Evolutionary conservation across 1,140 invertebrate genomes (phyloP), one percentile per base, ranked within the genome.

Genomic region (Eulimnadia texana): DNA sequence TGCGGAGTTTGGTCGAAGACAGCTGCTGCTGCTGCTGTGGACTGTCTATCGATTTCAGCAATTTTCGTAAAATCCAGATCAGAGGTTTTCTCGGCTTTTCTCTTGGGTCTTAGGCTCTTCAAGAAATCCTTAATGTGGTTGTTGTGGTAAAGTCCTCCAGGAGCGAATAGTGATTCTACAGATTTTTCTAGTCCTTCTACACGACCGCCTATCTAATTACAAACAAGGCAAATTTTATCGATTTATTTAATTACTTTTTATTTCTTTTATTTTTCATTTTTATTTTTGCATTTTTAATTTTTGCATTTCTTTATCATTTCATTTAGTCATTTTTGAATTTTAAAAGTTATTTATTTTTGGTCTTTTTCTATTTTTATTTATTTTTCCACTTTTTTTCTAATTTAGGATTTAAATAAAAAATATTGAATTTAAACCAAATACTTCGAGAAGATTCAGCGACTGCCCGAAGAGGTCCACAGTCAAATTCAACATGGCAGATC

Each of bases 381-480:
- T n/a, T n/a, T n/a, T n/a, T n/a, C n/a, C n/a, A n/a, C n/a, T n/a
- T n/a, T n/a, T n/a, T n/a, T n/a, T n/a, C n/a, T n/a, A n/a, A n/a
- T n/a, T n/a, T n/a, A n/a, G n/a, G n/a, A n/a, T n/a, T n/a, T n/a
- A n/a, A n/a, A n/a, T n/a, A n/a, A n/a, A n/a, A n/a, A n/a, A n/a
- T n/a, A n/a, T n/a, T n/a, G n/a, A n/a, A n/a, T n/a, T n/a, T n/a
- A n/a, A n/a, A n/a, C n/a, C n/a, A 87, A 78, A 75, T 93, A 75
- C 68, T 72, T 96, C 88, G 58, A 90, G 75, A 29, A 89, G 70
- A 74, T 96, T 95, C 25, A 94, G 80, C 0, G 88, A 88, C 72
- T 91, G 84, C 1, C 92, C 92, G 72, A 95, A 94, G 60, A 95
- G 72, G 70, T 93, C 88, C 1, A 93, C 74, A 0, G 90, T 93